Percentiles rank a stretch among this genome's conserved stretches.
Conservation (phyloP, 2,113 vertebrate species). For the Mobula birostris region DNA sequence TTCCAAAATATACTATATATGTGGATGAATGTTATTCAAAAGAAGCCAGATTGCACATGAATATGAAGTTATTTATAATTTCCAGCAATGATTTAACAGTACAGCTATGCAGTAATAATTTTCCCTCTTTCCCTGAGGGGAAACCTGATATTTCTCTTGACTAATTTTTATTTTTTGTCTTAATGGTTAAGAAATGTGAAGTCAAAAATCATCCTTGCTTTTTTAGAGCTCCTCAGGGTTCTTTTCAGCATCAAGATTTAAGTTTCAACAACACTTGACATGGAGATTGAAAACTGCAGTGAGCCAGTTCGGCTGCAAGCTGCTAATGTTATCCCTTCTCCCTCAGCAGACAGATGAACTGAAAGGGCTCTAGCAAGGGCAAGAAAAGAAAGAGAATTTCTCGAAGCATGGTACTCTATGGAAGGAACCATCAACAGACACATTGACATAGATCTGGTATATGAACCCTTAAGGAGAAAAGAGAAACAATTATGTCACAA, state of each 20-base stretch:
- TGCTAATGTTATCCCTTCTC: not conserved
- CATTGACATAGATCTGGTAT: too few relatives aligned
- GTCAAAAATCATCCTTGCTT: not conserved
- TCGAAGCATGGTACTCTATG: too few relatives aligned
- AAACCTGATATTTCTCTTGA: not conserved
- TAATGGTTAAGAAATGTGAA: not conserved
- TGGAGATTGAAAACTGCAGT: not conserved
- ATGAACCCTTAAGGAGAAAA: too few relatives aligned
- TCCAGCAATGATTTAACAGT: not conserved
- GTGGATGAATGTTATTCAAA: not conserved
- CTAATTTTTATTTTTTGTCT: not conserved
- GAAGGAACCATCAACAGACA: too few relatives aligned
- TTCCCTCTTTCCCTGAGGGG: slow-evolving; percentile 13
- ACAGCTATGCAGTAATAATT: not conserved
- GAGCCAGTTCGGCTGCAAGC: not conserved
- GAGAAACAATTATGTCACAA: too few relatives aligned
- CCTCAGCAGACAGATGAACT: not conserved
- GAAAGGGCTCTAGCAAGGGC: not conserved
- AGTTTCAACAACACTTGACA: not conserved
- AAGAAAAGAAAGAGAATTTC: too few relatives aligned
- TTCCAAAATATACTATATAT: slow-evolving; percentile 3
- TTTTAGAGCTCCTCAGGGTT: not conserved
- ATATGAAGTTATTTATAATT: not conserved
- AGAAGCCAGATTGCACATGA: not conserved
- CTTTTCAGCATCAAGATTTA: not conserved